Percentiles rank a stretch among this genome's conserved stretches.
Conservation (phyloP, 2,113 vertebrate species). For the Eonycteris spelaea region DNA sequence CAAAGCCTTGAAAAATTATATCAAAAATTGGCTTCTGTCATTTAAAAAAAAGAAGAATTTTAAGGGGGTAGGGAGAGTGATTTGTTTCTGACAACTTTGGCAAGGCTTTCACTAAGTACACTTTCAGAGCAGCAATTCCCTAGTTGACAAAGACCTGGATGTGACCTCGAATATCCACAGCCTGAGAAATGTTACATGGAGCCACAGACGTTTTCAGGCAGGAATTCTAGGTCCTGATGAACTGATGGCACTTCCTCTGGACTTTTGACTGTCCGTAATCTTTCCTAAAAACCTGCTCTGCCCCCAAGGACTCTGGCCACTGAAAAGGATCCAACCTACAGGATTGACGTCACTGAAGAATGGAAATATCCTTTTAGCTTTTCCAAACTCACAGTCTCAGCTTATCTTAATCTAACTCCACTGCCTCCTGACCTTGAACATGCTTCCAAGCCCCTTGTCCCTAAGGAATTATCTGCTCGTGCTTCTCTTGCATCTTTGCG, state of each 20-base stretch:
- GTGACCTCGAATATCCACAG: conserved; percentile 1
- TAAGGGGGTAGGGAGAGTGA: background rate
- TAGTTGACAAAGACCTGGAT: background rate
- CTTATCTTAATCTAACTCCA: background rate
- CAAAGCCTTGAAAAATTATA: conserved; percentile 23
- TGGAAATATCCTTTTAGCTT: background rate
- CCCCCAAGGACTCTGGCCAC: background rate
- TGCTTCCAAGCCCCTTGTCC: background rate
- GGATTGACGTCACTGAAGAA: background rate
- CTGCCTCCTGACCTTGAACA: background rate
- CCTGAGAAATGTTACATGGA: background rate
- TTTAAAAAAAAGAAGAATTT: background rate
- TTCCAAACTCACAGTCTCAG: background rate
- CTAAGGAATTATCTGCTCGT: background rate
- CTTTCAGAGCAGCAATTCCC: conserved; percentile 19
- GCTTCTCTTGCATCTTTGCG: background rate
- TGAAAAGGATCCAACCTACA: background rate
- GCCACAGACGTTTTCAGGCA: background rate
- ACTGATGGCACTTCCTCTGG: background rate
- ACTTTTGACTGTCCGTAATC: background rate
- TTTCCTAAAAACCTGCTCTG: background rate
- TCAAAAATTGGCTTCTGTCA: background rate
- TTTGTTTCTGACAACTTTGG: conserved; percentile 37
- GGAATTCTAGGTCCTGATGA: background rate
- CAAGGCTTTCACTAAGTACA: background rate